These are phyloP conservation scores for Nyctibius bracteatus DNA, from an alignment of 2,113 vertebrate species.

Conservation along the genomic window DNA sequence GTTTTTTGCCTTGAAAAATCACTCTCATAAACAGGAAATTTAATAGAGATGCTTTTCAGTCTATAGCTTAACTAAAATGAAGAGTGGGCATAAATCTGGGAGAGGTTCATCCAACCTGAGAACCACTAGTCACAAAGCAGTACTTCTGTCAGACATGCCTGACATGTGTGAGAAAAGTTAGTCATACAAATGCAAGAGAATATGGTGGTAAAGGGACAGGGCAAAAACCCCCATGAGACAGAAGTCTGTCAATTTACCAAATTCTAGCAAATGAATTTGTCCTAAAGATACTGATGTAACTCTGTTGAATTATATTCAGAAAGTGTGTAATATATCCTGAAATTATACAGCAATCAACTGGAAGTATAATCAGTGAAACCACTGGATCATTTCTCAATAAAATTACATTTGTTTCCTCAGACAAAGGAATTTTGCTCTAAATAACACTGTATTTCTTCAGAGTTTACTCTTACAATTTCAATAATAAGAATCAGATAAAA, in stretches of 20 bases:
- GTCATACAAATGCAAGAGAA: not conserved
- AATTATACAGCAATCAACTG: conserved; percentile 6
- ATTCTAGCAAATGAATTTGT: not conserved
- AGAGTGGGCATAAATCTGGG: not conserved
- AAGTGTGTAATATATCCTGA: not conserved
- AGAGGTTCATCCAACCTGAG: not conserved
- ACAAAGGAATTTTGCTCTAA: not conserved
- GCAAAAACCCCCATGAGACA: not conserved
- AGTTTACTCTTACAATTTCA: conserved; percentile 32
- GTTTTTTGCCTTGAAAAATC: not conserved
- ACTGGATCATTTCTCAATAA: conserved; percentile 28
- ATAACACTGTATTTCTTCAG: conserved; percentile 1
- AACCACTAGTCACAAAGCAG: not conserved
- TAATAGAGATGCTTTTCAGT: not conserved
- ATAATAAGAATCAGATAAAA: conserved; percentile 40
- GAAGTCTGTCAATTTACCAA: not conserved
- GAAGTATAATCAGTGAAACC: conserved; percentile 21
- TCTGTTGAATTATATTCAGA: not conserved
- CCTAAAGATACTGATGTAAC: not conserved
- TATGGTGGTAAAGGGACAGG: not conserved
- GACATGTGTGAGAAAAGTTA: not conserved
- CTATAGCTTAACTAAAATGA: not conserved
- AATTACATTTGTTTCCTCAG: conserved; percentile 14
- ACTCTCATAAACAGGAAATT: not conserved
- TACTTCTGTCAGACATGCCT: not conserved